Percentiles rank a stretch among this genome's conserved stretches.
These are phyloP conservation scores for Albula glossodonta DNA, from an alignment of 2,113 vertebrate species.

Conservation along the genomic window DNA sequence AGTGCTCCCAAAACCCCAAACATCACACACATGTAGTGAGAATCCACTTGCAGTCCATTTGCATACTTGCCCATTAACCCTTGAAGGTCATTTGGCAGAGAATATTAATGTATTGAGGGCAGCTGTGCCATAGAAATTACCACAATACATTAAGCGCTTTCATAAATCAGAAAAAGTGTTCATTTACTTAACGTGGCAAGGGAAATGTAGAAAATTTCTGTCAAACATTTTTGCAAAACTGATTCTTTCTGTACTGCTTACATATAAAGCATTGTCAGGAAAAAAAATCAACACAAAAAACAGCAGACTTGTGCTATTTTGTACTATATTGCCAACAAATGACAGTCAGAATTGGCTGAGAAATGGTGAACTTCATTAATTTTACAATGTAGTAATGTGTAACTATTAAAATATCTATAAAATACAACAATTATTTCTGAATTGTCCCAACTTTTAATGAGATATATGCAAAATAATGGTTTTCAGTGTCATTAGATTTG, in stretches of 20 bases:
- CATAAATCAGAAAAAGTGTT: neutral
- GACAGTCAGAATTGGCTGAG: neutral
- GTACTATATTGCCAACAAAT: neutral
- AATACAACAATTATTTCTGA: neutral
- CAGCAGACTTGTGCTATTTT: neutral
- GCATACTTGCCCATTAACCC: neutral
- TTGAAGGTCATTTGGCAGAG: neutral
- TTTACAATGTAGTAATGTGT: neutral
- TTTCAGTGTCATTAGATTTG: neutral
- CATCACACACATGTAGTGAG: neutral
- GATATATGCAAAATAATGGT: neutral
- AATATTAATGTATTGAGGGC: neutral
- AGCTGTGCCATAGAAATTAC: neutral
- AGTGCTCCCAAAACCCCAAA: neutral
- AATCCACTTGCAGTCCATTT: neutral
- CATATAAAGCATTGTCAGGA: neutral
- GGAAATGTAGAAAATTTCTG: neutral
- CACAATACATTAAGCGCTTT: neutral
- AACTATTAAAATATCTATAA: neutral
- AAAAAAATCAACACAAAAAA: neutral
- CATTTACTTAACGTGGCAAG: neutral
- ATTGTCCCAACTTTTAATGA: neutral
- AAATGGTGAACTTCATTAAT: neutral
- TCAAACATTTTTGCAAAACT: no score
- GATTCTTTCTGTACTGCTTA: neutral